A percentile compares a stretch with the other conserved stretches of the same genome.
Evolutionary conservation across 2,113 vertebrate species (phyloP).

Genomic region (Neopipo cinnamomea): DNA sequence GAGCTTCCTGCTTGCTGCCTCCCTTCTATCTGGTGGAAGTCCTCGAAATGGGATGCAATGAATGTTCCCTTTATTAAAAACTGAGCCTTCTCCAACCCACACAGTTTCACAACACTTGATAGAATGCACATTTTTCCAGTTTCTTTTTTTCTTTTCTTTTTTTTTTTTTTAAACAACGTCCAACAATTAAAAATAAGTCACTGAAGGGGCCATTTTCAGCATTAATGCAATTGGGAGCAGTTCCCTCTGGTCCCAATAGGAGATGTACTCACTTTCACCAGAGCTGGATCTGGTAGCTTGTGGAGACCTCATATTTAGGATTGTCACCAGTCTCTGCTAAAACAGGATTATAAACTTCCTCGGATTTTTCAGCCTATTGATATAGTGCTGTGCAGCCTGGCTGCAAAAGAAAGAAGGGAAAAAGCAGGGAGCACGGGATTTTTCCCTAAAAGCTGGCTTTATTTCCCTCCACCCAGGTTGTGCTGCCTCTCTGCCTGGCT

Average conservation of each 20-base stretch:
- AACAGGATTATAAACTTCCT: not conserved
- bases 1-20: not conserved
- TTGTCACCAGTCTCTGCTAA: not conserved
- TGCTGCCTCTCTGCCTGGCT: conserved; percentile 27
- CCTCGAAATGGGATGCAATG: conserved; percentile 40
- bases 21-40: conserved; percentile 33
- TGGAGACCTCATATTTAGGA: not conserved
- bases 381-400: not conserved
- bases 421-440: not conserved
- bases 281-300: not conserved
- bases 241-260: not conserved
- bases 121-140: conserved; percentile 56
- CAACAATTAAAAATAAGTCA: not conserved
- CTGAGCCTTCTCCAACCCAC: conserved; percentile 46
- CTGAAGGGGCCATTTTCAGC: not conserved
- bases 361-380: not conserved
- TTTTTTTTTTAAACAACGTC: not conserved
- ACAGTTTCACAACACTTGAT: conserved; percentile 55
- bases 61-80: conserved; percentile 58
- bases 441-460: conserved; percentile 5
- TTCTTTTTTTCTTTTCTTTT: not conserved
- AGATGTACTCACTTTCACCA: not conserved
- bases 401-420: not conserved
- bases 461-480: not conserved
- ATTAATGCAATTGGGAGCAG: not conserved